Percentiles rank a stretch among this genome's conserved stretches.
phyloP scores from a whole-genome alignment of 2,888 invertebrate species.

The Oxycera nigricornis region DNA sequence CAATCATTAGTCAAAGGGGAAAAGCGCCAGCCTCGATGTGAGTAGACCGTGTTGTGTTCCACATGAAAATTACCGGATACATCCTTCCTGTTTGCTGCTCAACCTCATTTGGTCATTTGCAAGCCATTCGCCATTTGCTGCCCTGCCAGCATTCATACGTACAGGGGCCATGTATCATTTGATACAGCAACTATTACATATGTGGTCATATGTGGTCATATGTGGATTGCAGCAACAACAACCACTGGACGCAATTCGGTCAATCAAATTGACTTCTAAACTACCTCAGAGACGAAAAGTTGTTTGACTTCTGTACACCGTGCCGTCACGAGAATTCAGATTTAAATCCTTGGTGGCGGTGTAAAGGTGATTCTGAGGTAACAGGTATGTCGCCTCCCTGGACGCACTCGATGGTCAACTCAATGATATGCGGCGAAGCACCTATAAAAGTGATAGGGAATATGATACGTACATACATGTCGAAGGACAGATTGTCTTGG shows the following conservation, averaged over 20 bases:
- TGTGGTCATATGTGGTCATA: too few relatives aligned
- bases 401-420: background rate
- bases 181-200: background rate
- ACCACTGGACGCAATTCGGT: conserved; percentile 21
- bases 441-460: background rate
- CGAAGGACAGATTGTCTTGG: background rate
- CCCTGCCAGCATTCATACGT: background rate
- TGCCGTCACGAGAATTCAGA: background rate
- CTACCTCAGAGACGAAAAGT: background rate
- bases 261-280: conserved; percentile 36
- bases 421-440: background rate
- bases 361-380: background rate
- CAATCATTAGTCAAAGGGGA: conserved; percentile 34
- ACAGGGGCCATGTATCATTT: too few relatives aligned
- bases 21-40: conserved; percentile 17
- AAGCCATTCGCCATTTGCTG: conserved; percentile 27
- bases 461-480: background rate
- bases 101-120: conserved; percentile 36
- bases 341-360: background rate
- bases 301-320: background rate
- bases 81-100: conserved; percentile 47
- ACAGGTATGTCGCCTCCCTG: background rate
- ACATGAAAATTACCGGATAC: conserved; percentile 47
- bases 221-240: too few relatives aligned
- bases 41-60: conserved; percentile 10